Evolutionary conservation across 2,113 vertebrate genomes (phyloP).

Genomic region (Brachyistius frenatus): DNA sequence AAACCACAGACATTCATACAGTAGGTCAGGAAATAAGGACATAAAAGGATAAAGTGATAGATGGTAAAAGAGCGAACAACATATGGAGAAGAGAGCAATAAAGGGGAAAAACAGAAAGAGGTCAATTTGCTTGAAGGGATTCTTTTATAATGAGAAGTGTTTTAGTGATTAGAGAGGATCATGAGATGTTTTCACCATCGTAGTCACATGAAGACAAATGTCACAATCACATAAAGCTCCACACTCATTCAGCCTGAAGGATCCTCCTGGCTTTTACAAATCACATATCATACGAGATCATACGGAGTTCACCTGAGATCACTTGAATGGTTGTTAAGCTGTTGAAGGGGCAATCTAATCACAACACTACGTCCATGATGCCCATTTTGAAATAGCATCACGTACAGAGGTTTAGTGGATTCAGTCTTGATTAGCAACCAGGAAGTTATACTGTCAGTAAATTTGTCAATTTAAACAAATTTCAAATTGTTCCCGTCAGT

Average conservation of each 20-base stretch:
- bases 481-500: background rate
- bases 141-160: constrained; percentile 18
- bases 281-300: background rate
- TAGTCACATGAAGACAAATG: constrained; percentile 52
- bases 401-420: no score
- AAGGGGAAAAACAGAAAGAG: background rate
- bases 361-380: no score
- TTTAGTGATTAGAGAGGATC: constrained; percentile 42
- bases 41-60: background rate
- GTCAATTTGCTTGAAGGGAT: constrained; percentile 11
- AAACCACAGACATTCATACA: constrained; percentile 1
- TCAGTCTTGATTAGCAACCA: background rate
- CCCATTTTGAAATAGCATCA: background rate
- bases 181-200: constrained; percentile 42
- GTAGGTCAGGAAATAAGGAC: background rate
- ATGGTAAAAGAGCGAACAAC: background rate
- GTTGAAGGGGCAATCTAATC: background rate
- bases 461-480: background rate
- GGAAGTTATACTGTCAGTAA: background rate
- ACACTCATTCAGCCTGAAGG: constrained; percentile 13
- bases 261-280: constrained; percentile 12
- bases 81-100: background rate
- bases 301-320: background rate
- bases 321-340: background rate
- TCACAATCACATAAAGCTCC: constrained; percentile 13